These are phyloP conservation scores for Calosoma granatense DNA, from an alignment of 1,140 invertebrate species.

Conservation along the genomic window DNA sequence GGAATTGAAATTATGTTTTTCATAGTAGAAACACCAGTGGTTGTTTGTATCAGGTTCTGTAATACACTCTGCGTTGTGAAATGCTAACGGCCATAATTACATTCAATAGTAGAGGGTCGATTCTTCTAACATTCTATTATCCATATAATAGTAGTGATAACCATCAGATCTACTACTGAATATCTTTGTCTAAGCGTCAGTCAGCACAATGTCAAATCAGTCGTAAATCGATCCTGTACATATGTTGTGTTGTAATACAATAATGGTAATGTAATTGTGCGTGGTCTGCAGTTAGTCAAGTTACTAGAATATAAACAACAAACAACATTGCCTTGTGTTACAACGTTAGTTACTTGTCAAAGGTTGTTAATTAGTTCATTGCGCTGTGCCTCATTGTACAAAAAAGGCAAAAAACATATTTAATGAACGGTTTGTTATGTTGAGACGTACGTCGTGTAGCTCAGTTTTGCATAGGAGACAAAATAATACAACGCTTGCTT, in stretches of 20 bases:
- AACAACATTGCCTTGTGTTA: slow-evolving; percentile 2
- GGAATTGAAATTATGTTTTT: neutral
- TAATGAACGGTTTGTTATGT: neutral
- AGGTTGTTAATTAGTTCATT: slow-evolving; percentile 4
- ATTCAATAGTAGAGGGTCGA: no score
- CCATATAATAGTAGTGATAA: no score
- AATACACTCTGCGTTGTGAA: neutral
- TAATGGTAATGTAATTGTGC: no score
- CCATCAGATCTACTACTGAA: no score
- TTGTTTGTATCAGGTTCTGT: neutral
- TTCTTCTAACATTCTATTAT: no score
- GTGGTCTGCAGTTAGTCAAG: neutral
- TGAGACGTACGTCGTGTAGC: neutral
- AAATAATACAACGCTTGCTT: neutral
- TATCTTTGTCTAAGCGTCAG: no score
- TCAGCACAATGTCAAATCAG: no score
- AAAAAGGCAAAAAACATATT: slow-evolving; percentile 6
- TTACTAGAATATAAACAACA: neutral
- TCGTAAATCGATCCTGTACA: no score
- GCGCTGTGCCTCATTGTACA: slow-evolving; percentile 7
- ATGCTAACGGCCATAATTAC: no score
- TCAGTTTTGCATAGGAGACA: neutral
- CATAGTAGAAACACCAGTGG: neutral
- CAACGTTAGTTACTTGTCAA: slow-evolving; percentile 5
- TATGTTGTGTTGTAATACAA: no score